A percentile compares a stretch with the other conserved stretches of the same genome.
These are phyloP conservation scores for Bothrops jararaca DNA, from an alignment of 2,113 vertebrate species.

Conservation along the genomic window DNA sequence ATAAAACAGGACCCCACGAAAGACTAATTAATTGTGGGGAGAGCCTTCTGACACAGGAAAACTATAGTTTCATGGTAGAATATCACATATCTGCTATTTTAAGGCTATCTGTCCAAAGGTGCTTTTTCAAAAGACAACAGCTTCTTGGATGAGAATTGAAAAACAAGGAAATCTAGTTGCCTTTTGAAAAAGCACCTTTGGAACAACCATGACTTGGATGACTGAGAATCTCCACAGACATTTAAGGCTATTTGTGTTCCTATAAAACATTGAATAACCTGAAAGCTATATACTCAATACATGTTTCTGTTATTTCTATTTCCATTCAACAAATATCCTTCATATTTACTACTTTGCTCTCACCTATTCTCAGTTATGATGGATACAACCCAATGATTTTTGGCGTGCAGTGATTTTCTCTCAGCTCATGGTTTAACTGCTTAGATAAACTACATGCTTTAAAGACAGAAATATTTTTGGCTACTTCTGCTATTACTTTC, in stretches of 20 bases:
- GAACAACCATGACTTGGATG: neutral
- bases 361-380: neutral
- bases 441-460: neutral
- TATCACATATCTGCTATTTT: neutral
- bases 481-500: conserved; percentile 24
- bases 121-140: neutral
- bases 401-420: neutral
- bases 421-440: neutral
- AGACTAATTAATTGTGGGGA: neutral
- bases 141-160: neutral
- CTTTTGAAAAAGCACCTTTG: neutral
- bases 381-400: neutral
- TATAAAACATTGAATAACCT: neutral
- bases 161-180: neutral
- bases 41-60: neutral
- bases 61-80: neutral
- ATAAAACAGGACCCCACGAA: neutral
- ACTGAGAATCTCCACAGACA: neutral
- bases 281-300: neutral
- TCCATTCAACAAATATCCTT: neutral
- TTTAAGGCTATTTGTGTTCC: neutral
- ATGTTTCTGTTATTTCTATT: neutral
- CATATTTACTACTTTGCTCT: neutral
- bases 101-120: neutral
- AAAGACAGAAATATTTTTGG: neutral